Base-by-base conservation (phyloP, 2,113 vertebrate genomes). In the Nycticebus coucang region DNA sequence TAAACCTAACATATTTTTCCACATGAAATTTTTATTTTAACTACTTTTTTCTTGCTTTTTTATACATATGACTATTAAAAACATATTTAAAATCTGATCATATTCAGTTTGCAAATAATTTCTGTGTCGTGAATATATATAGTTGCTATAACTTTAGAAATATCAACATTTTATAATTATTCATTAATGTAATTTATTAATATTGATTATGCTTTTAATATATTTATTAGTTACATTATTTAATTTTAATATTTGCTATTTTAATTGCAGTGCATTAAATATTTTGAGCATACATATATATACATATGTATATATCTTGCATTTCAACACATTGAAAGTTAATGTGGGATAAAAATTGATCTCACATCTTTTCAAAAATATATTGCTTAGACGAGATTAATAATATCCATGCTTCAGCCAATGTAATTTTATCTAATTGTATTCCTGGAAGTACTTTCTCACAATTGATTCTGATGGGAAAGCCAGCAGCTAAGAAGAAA, bases 381-480 rank as follows among this genome's bases (percentile, higher is more conserved):
- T 45, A 86, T 89, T 37, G 17, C 74, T 94, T 86, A 81, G 75
- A 75, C 84, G 19, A 26, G 53, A 89, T 87, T 87, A 92, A 88
- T 92, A 80, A 66, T 82, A 50, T 57, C 35, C 41, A 72, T 80
- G 57, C n/a, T 82, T 87, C 22, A 78, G 68, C 69, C 60, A 81
- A 78, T 86, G 80, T 81, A 89, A 94, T 97, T 97, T 89, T 92
- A 93, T 82, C 50, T 78, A 92, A 93, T 87, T 87, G 69, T 69
- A 59, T 94, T 94, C 69, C 80, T 94, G 68, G 92, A 86, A 77
- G 19, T 71, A 64, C 75, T 79, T 64, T 92, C 89, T 71, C 75
- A 71, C 45, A 94, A 72, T 77, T 82, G 59, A 89, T 86, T 89
- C 45, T 71, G 74, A 72, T 82, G 60, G 92, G 15, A 59, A 89